These are phyloP conservation scores for Nematostella vectensis DNA, from an alignment of 92 coral and sea anemone genomes.

Conservation along the genomic window DNA sequence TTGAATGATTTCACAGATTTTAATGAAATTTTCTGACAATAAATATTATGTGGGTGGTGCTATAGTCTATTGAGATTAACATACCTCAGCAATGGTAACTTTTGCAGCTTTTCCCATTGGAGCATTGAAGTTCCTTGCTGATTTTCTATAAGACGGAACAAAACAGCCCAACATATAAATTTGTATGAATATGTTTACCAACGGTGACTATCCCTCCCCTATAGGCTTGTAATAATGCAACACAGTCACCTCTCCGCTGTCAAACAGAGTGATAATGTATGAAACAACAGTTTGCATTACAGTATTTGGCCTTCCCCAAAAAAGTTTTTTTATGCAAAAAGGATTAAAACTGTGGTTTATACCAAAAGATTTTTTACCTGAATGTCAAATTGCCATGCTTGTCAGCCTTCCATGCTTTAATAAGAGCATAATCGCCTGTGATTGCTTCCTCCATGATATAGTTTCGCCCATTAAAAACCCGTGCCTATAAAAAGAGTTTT, in stretches of 20 bases:
- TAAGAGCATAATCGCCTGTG: slow-evolving; percentile 87
- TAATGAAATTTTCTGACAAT: not conserved
- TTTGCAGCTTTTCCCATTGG: slow-evolving; percentile 99
- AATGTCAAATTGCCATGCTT: slow-evolving; percentile 81
- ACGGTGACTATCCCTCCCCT: not conserved
- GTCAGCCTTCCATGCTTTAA: slow-evolving; percentile 95
- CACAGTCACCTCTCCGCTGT: no score
- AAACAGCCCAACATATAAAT: not conserved
- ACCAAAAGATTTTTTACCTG: no score
- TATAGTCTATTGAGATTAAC: no score
- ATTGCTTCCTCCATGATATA: slow-evolving; percentile 98
- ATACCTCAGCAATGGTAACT: slow-evolving; percentile 92
- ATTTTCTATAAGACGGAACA: slow-evolving; percentile 43
- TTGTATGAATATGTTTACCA: not conserved
- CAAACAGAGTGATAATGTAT: no score
- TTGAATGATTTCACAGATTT: no score
- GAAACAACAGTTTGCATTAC: no score
- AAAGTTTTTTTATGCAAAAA: no score
- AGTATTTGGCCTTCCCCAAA: no score
- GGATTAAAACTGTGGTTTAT: no score
- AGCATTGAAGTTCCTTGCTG: slow-evolving; percentile 88
- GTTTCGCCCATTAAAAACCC: slow-evolving; percentile 59
- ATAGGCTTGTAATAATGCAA: no score
- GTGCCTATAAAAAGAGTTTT: slow-evolving; percentile 43
- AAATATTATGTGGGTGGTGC: not conserved